Percentiles rank a stretch among this genome's conserved stretches.
phyloP scores from a whole-genome alignment of 2,888 invertebrate species.

The Sarcophaga caerulescens region DNA sequence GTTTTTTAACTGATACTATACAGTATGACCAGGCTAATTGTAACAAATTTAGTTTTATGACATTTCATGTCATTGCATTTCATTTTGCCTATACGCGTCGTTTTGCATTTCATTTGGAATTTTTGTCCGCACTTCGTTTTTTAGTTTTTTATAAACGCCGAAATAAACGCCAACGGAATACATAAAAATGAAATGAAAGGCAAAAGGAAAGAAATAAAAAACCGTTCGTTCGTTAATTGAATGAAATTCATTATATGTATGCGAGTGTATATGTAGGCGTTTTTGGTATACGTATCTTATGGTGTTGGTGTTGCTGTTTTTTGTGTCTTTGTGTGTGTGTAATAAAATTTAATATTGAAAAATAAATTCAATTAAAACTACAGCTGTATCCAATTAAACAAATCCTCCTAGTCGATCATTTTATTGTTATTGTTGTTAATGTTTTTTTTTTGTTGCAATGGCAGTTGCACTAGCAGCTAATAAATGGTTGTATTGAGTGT shows the following conservation, averaged over 20 bases:
- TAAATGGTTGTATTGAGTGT: neutral
- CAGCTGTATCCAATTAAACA: constrained; percentile 63
- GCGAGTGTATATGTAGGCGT: constrained; percentile 1
- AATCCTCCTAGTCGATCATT: constrained; percentile 64
- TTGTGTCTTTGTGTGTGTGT: constrained; percentile 36
- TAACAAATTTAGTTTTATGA: neutral
- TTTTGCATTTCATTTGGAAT: neutral
- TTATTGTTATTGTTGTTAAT: constrained; percentile 49
- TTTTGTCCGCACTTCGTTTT: neutral
- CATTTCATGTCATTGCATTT: neutral
- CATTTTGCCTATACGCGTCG: neutral
- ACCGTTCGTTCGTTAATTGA: constrained; percentile 31
- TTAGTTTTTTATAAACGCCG: constrained; percentile 5
- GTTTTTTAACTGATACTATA: too few relatives aligned
- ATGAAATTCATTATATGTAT: constrained; percentile 46
- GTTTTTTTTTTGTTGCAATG: neutral
- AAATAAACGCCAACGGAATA: constrained; percentile 1
- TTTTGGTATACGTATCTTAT: neutral
- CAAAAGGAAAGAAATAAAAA: constrained; percentile 2
- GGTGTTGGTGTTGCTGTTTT: neutral
- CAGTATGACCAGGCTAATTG: constrained; percentile 24
- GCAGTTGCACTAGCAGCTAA: constrained; percentile 1
- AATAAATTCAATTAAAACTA: constrained; percentile 62
- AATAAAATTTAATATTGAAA: constrained; percentile 59
- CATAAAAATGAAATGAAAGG: neutral